Evolutionary conservation across 1,140 invertebrate genomes (phyloP).

Genomic region (Latrodectus geometricus): DNA sequence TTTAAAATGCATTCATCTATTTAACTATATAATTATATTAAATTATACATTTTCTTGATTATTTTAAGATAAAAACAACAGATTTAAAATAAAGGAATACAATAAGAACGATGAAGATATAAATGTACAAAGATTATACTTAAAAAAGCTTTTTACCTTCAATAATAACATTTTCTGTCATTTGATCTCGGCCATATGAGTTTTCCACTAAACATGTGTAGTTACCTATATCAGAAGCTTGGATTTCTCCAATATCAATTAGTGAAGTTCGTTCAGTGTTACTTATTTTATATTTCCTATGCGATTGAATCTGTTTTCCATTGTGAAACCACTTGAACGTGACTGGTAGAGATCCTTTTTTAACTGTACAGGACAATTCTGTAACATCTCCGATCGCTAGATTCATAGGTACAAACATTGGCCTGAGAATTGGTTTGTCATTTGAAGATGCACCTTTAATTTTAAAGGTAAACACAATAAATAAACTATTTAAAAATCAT

Average conservation of each 20-base stretch:
- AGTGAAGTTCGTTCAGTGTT: background rate
- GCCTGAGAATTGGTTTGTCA: background rate
- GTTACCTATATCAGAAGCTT: constrained; percentile 64
- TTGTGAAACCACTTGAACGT: constrained; percentile 33
- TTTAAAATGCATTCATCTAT: no score
- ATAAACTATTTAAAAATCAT: background rate
- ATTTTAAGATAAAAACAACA: no score
- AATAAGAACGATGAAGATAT: no score
- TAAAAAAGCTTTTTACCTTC: no score
- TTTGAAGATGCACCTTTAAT: background rate
- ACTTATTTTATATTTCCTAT: background rate
- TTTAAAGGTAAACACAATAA: background rate
- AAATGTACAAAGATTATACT: no score
- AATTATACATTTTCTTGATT: no score
- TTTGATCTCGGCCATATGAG: constrained; percentile 63
- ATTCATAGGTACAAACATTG: constrained; percentile 1
- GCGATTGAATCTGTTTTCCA: background rate
- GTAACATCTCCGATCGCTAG: constrained; percentile 13
- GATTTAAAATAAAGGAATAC: no score
- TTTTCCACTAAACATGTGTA: constrained; percentile 66
- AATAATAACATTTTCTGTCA: constrained; percentile 32
- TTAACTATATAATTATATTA: no score
- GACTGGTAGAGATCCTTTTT: constrained; percentile 20
- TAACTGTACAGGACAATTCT: constrained; percentile 17
- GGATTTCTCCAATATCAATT: constrained; percentile 22